Evolutionary conservation across 2,113 vertebrate genomes (phyloP), one percentile per base, ranked within the genome.

Genomic region (Corythoichthys intestinalis): DNA sequence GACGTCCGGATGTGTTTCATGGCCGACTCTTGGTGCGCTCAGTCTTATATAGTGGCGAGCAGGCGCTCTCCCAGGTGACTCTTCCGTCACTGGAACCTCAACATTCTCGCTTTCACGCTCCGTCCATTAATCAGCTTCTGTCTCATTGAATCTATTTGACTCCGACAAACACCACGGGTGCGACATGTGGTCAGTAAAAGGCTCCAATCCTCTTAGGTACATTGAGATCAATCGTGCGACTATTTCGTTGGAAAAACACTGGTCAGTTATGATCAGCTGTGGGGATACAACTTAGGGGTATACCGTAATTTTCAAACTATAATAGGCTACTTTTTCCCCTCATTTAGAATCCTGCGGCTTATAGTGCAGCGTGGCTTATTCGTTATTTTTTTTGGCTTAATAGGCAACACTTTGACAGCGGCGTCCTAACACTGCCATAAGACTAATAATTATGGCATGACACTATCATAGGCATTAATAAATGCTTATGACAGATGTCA

Each of bases 91-190:
- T 76, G 61, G 80, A 69, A 80, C 76, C 56, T 79, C 71, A 71
- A 64, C 78, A 69, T 47, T 53, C 71, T 71, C 66, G 67, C 68
- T 15, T 67, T 89, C 90, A 87, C 69, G 90, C 86, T 88, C 86
- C 85, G 82, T 70, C 88, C 89, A 92, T 93, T 93, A 92, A 75
- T 85, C 89, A 86, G 81, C 81, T 82, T 86, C 87, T 69, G 49
- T 78, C 84, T 86, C 76, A 83, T 47, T 88, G 69, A 75, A 66
- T 68, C 50, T 84, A 74, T 90, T 90, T 83, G 72, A 75, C 74
- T 81, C 84, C 65, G 78, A 70, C 72, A 88, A 89, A 90, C 84
- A 86, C 14, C 37, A 77, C 69, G 57, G 65, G 67, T 66, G 82
- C 69, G 67, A 68, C 71, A 85, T 37, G 56, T 37, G 56, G 56